Conservation (phyloP, 1,140 invertebrate species). For the Habropoda laboriosa region DNA sequence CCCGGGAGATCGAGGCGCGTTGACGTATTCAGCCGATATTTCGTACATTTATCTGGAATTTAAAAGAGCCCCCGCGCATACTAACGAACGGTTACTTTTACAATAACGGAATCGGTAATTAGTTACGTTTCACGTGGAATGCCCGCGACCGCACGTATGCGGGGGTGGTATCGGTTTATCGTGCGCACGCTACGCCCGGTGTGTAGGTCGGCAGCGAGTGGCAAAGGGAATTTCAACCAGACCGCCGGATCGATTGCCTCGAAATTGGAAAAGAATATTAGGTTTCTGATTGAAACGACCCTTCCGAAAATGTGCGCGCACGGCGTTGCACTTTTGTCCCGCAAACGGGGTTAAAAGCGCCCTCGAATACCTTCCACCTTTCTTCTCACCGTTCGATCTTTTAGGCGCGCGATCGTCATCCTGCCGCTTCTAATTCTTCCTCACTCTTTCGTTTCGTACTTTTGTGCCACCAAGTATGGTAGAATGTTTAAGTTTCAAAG, state of each 20-base stretch:
- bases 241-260: conserved; percentile 74
- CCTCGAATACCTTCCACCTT: not conserved
- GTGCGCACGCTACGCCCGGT: conserved; percentile 43
- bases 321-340: conserved; percentile 51
- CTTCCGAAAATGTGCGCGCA: conserved; percentile 58
- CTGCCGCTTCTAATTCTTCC: not conserved
- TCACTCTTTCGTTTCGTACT: no score
- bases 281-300: conserved; percentile 73
- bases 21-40: not conserved
- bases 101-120: conserved; percentile 65
- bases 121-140: conserved; percentile 61
- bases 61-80: conserved; percentile 11
- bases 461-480: no score
- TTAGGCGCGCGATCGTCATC: not conserved
- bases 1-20: not conserved
- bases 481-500: no score
- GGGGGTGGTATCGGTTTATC: conserved; percentile 59
- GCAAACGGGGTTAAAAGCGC: conserved; percentile 35
- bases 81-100: conserved; percentile 55
- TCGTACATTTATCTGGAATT: conserved; percentile 10
- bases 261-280: conserved; percentile 74
- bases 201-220: conserved; percentile 27
- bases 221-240: conserved; percentile 75
- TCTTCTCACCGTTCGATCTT: not conserved
- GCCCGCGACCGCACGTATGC: conserved; percentile 47